A percentile compares a stretch with the other conserved stretches of the same genome.
Evolutionary conservation across 2,113 vertebrate species (phyloP).

Genomic region (Erythrocebus patas): DNA sequence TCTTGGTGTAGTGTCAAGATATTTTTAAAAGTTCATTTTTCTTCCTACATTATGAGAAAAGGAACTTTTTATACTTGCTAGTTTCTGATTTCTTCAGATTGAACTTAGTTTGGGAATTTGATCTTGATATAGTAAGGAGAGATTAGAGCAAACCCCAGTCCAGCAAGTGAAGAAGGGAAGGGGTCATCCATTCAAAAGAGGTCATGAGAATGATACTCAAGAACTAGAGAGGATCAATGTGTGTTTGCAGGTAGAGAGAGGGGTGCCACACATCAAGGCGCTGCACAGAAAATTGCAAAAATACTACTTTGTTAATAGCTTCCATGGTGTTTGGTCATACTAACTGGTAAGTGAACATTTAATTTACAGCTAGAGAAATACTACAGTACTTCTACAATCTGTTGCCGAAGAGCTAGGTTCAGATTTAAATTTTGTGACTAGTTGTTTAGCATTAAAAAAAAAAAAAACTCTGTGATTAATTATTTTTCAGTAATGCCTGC

Average conservation of each 20-base stretch:
- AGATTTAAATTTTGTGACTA: background rate
- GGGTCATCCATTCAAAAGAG: background rate
- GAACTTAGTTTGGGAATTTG: background rate
- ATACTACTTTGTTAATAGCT: background rate
- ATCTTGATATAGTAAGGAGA: background rate
- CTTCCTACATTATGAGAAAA: background rate
- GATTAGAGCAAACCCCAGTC: background rate
- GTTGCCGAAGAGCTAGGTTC: background rate
- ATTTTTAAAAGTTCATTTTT: conserved; percentile 15
- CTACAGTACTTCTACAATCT: background rate
- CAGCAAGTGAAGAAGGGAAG: background rate
- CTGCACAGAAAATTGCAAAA: background rate
- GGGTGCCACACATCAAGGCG: background rate
- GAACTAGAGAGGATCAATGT: background rate
- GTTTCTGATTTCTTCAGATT: background rate
- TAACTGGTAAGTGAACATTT: background rate
- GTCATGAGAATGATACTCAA: background rate
- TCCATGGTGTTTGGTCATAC: background rate
- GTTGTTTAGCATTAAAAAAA: background rate
- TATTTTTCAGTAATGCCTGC: background rate
- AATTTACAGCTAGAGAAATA: background rate
- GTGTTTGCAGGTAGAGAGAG: background rate
- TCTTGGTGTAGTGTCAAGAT: background rate
- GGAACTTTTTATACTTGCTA: background rate
- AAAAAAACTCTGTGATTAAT: background rate